These are phyloP conservation scores for Lepilemur ruficaudatus DNA, from an alignment of 2,797 vertebrate species.

Conservation along the genomic window DNA sequence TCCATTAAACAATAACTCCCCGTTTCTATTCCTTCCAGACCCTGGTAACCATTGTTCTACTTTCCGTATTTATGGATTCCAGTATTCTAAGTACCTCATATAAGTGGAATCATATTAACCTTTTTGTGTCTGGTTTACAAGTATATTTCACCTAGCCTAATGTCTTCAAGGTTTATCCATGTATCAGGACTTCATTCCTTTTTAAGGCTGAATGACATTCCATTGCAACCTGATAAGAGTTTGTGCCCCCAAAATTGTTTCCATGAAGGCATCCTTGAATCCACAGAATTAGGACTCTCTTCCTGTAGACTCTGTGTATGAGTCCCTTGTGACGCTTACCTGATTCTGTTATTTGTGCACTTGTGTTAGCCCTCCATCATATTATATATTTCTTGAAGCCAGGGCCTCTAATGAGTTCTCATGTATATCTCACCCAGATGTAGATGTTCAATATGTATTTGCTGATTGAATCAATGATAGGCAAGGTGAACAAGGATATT, in stretches of 20 bases:
- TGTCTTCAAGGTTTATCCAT: background rate
- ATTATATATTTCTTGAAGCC: background rate
- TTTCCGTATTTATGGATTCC: background rate
- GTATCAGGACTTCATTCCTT: background rate
- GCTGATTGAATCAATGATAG: background rate
- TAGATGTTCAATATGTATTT: background rate
- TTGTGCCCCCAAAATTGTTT: background rate
- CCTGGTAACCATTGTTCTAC: background rate
- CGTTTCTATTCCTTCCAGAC: background rate
- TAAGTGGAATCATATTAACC: background rate
- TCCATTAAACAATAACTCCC: background rate
- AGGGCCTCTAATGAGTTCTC: background rate
- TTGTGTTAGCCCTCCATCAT: background rate
- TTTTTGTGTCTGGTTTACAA: background rate
- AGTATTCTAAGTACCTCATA: background rate
- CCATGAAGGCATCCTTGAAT: background rate
- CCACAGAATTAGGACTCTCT: background rate
- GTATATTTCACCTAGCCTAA: background rate
- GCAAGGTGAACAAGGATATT: background rate
- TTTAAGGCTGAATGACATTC: background rate
- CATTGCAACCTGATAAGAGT: background rate
- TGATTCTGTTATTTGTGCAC: background rate
- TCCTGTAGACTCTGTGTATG: too few relatives aligned
- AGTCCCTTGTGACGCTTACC: rapidly evolving
- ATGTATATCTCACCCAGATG: background rate